phyloP scores from a whole-genome alignment of 1,140 invertebrate species.

The Drosophila nigrodunni region DNA sequence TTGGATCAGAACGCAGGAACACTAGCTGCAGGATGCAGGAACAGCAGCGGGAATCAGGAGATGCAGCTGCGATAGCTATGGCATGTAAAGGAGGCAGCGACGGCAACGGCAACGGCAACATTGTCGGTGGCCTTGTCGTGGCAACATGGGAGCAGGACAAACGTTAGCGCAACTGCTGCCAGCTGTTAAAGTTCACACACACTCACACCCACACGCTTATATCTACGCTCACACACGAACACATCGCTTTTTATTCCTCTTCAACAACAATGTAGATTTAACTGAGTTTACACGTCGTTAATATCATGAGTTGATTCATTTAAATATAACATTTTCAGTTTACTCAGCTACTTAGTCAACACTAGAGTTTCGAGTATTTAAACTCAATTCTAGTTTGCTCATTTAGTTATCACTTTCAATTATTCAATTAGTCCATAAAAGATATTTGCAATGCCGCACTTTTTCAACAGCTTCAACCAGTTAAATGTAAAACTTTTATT shows the following conservation, averaged over 20 bases:
- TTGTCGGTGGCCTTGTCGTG: conserved; percentile 39
- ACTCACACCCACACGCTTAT: conserved; percentile 28
- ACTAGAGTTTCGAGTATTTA: no score
- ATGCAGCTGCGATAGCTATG: background rate
- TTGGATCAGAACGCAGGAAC: background rate
- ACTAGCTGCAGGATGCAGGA: background rate
- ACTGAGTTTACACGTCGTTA: background rate
- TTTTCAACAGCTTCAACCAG: no score
- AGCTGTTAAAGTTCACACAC: conserved; percentile 72
- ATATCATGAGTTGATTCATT: background rate
- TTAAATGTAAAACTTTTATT: no score
- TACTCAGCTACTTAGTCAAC: no score
- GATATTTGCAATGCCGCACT: no score
- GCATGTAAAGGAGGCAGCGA: conserved; percentile 10
- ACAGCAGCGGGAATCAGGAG: background rate
- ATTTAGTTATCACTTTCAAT: no score
- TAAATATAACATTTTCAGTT: no score
- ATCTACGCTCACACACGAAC: conserved; percentile 9
- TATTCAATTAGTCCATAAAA: no score
- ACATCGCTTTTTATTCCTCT: conserved; percentile 7
- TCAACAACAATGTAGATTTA: background rate
- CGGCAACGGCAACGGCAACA: conserved; percentile 37
- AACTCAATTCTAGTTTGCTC: no score
- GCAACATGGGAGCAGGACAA: conserved; percentile 38
- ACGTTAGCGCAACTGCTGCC: conserved; percentile 46